phyloP scores from a whole-genome alignment of 2,888 invertebrate species.

The Gastracanthus pulcherrimus region DNA sequence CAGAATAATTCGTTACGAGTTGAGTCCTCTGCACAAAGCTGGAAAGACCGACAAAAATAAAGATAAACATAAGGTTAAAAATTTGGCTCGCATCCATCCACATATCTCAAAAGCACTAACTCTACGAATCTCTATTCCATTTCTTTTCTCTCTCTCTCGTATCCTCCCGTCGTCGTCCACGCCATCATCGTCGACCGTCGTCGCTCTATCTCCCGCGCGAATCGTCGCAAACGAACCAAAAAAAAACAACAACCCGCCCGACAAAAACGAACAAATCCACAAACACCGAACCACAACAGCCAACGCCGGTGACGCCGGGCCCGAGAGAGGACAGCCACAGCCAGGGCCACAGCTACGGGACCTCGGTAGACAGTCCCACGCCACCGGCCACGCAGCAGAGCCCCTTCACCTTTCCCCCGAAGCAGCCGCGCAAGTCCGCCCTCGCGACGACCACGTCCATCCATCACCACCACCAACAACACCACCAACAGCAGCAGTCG shows the following conservation, averaged over 20 bases:
- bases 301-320: neutral
- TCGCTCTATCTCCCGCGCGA: too few relatives aligned
- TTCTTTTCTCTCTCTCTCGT: too few relatives aligned
- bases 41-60: too few relatives aligned
- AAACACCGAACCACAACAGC: neutral
- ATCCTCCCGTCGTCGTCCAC: too few relatives aligned
- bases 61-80: too few relatives aligned
- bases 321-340: constrained; percentile 27
- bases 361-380: constrained; percentile 70
- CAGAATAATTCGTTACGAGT: too few relatives aligned
- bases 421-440: neutral
- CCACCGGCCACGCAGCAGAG: constrained; percentile 35
- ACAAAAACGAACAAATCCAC: neutral
- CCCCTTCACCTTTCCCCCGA: constrained; percentile 30
- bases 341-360: constrained; percentile 65
- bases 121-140: too few relatives aligned
- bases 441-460: neutral
- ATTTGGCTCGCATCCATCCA: too few relatives aligned
- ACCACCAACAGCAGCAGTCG: constrained; percentile 27
- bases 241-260: neutral
- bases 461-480: neutral
- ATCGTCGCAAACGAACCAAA: neutral
- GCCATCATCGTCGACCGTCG: too few relatives aligned
- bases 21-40: too few relatives aligned
- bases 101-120: too few relatives aligned